These are phyloP conservation scores for Cybosia mesomella DNA, from an alignment of 2,888 invertebrate genomes.

Conservation along the genomic window DNA sequence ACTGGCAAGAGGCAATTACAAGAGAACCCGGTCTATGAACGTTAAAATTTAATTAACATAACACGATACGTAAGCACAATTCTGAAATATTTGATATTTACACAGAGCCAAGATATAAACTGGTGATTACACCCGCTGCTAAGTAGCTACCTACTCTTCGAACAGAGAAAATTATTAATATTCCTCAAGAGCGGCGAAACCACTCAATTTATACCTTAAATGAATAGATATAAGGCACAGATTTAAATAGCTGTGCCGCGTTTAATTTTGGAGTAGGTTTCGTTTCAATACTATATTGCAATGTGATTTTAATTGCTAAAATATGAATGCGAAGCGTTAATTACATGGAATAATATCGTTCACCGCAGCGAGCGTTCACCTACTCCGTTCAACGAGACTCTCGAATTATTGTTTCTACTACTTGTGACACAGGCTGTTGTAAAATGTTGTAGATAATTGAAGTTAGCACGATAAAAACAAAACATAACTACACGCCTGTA, in stretches of 20 bases:
- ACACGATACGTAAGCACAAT: constrained; percentile 39
- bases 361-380: not conserved
- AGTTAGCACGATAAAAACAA: no score
- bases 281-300: constrained; percentile 55
- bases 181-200: constrained; percentile 29
- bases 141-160: constrained; percentile 30
- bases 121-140: constrained; percentile 41
- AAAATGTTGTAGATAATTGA: not conserved
- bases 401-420: not conserved
- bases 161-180: constrained; percentile 47
- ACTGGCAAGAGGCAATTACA: not conserved
- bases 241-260: constrained; percentile 32
- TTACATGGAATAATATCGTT: constrained; percentile 13
- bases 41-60: constrained; percentile 47
- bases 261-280: constrained; percentile 47
- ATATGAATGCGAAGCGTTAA: constrained; percentile 26
- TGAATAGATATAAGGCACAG: constrained; percentile 29
- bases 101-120: constrained; percentile 41
- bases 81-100: constrained; percentile 49
- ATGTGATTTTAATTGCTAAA: constrained; percentile 55
- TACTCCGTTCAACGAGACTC: not conserved
- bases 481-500: no score
- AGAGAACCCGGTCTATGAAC: constrained; percentile 20
- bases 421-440: not conserved
- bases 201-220: constrained; percentile 25